These are phyloP conservation scores for Schizothorax lantsangensis DNA, from an alignment of 2,797 vertebrate genomes.

Conservation along the genomic window DNA sequence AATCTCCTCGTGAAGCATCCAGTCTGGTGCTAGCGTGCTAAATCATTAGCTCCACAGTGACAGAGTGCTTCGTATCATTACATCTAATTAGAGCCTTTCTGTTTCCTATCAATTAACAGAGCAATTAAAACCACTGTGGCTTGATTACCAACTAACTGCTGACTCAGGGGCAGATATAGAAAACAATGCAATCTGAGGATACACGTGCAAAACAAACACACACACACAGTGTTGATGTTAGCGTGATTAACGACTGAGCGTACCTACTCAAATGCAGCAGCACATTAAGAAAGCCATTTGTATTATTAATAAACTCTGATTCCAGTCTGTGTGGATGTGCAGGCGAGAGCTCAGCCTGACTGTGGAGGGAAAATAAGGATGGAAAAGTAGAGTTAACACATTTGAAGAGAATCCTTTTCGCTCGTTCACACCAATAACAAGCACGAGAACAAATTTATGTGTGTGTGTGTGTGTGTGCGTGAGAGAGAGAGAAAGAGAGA, in stretches of 20 bases:
- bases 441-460: constrained; percentile 30
- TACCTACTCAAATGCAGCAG: constrained; percentile 5
- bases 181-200: constrained; percentile 18
- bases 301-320: constrained; percentile 28
- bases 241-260: constrained; percentile 5
- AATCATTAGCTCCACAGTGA: constrained; percentile 89
- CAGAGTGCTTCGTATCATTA: constrained; percentile 92
- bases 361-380: constrained; percentile 2
- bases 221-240: constrained; percentile 9
- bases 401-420: constrained; percentile 50
- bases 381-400: constrained; percentile 63
- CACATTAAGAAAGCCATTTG: constrained; percentile 23
- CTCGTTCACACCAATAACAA: constrained; percentile 42
- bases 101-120: constrained; percentile 96
- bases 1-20: constrained; percentile 64
- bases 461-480: background rate
- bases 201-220: constrained; percentile 24
- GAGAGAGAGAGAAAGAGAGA: background rate
- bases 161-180: constrained; percentile 77
- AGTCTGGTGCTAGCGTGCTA: constrained; percentile 75
- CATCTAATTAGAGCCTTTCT: constrained; percentile 93
- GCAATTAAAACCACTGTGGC: constrained; percentile 89
- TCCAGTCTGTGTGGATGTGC: constrained; percentile 14
- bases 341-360: background rate
- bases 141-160: constrained; percentile 81